A percentile compares a stretch with the other conserved stretches of the same genome.
These are phyloP conservation scores for Drosophila gunungcola DNA, from an alignment of 1,140 invertebrate species.

Conservation along the genomic window DNA sequence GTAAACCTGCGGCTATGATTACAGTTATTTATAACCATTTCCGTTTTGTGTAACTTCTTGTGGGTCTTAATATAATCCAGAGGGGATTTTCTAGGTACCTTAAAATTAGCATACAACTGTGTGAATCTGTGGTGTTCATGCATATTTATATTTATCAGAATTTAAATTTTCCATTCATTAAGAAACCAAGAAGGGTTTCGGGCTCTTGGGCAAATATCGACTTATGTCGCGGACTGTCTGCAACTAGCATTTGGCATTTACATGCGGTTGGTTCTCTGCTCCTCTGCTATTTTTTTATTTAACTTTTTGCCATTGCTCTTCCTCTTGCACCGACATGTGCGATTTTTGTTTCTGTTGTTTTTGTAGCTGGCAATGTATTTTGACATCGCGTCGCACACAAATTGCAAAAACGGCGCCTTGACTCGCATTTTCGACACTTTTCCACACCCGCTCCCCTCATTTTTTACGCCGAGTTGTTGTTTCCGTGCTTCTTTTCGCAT, in stretches of 20 bases:
- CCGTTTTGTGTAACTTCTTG: neutral
- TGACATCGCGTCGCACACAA: constrained; percentile 68
- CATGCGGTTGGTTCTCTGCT: constrained; percentile 21
- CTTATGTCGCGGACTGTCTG: constrained; percentile 32
- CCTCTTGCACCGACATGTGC: constrained; percentile 10
- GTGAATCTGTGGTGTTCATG: neutral
- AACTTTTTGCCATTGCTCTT: constrained; percentile 15
- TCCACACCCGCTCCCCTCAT: constrained; percentile 15
- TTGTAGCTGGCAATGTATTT: constrained; percentile 51
- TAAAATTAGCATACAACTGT: neutral
- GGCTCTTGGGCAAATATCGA: neutral
- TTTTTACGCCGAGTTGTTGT: constrained; percentile 16
- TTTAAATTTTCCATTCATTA: constrained; percentile 7
- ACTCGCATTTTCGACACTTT: constrained; percentile 64
- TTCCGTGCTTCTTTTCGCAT: constrained; percentile 29
- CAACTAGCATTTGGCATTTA: constrained; percentile 34
- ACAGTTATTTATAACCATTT: neutral
- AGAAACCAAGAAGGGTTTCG: neutral
- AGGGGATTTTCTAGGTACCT: neutral
- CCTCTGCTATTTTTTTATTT: constrained; percentile 11
- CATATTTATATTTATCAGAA: constrained; percentile 2
- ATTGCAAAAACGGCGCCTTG: constrained; percentile 74
- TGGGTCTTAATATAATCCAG: neutral
- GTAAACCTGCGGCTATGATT: neutral
- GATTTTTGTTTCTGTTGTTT: constrained; percentile 12